phyloP scores from a whole-genome alignment of 2,888 invertebrate genomes.

The Chymomyza caudatula region DNA sequence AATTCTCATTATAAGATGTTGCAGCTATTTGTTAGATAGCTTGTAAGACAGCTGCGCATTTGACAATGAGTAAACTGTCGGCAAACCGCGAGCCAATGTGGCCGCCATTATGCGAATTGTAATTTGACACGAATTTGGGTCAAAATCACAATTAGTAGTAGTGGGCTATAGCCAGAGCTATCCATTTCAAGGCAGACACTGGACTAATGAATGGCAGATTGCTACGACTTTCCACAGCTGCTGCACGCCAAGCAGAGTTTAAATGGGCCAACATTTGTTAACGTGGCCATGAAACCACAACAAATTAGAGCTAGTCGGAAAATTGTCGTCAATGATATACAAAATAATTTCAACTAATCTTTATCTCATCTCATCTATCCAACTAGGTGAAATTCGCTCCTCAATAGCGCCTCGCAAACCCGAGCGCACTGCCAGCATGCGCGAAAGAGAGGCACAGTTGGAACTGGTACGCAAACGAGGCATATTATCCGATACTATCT shows the following conservation, averaged over 20 bases:
- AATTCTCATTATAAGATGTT: slow-evolving; percentile 23
- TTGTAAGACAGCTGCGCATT: slow-evolving; percentile 30
- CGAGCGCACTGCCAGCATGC: slow-evolving; percentile 91
- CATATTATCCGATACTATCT: slow-evolving; percentile 76
- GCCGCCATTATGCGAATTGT: slow-evolving; percentile 46
- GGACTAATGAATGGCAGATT: neutral
- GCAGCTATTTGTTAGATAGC: slow-evolving; percentile 35
- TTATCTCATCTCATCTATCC: neutral
- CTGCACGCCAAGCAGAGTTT: neutral
- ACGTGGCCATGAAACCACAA: neutral
- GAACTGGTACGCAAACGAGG: slow-evolving; percentile 80
- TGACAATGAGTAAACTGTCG: slow-evolving; percentile 9
- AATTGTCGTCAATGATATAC: neutral
- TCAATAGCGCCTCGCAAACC: slow-evolving; percentile 90
- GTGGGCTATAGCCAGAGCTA: neutral
- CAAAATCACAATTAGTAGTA: slow-evolving; percentile 67
- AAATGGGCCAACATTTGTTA: neutral
- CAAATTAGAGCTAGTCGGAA: neutral
- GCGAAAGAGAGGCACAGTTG: slow-evolving; percentile 85
- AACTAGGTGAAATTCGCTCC: slow-evolving; percentile 88
- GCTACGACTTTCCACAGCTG: neutral
- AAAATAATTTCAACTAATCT: neutral
- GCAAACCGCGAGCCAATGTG: slow-evolving; percentile 8
- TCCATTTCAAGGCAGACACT: neutral
- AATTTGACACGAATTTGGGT: slow-evolving; percentile 67